Conservation (phyloP, 2,113 vertebrate species). For the Heterotis niloticus region DNA sequence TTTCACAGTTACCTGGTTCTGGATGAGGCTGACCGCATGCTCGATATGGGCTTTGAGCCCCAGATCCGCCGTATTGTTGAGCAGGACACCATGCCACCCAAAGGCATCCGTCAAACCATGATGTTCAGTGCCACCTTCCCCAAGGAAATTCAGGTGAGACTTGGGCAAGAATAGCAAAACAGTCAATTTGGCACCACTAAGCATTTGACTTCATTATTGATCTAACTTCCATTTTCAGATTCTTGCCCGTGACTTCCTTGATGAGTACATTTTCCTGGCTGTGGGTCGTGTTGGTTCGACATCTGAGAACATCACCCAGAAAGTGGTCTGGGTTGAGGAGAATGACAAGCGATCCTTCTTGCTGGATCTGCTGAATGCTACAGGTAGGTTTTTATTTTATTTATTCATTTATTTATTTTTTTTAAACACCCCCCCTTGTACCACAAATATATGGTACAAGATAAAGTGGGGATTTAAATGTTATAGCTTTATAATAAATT, state of each 20-base stretch:
- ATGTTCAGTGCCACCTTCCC: slow-evolving; percentile 99
- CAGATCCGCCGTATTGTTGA: slow-evolving; percentile 96
- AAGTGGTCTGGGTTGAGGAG: slow-evolving; percentile 98
- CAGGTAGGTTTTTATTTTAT: slow-evolving; percentile 68
- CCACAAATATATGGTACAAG: background rate
- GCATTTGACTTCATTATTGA: background rate
- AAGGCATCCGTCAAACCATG: slow-evolving; percentile 91
- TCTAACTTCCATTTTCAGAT: slow-evolving; percentile 64
- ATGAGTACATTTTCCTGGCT: slow-evolving; percentile 96
- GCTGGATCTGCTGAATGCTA: slow-evolving; percentile 92
- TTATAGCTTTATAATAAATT: no score
- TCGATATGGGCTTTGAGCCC: slow-evolving; percentile 98
- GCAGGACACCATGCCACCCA: slow-evolving; percentile 94
- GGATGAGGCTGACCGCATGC: slow-evolving; percentile 95
- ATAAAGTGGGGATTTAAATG: background rate
- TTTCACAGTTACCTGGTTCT: slow-evolving; percentile 81
- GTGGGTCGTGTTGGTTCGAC: slow-evolving; percentile 96
- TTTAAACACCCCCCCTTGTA: no score
- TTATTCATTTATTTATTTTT: no score
- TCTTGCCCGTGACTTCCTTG: slow-evolving; percentile 94
- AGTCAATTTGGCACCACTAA: background rate
- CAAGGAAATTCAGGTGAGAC: slow-evolving; percentile 92
- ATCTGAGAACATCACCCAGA: slow-evolving; percentile 98
- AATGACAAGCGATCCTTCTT: slow-evolving; percentile 94
- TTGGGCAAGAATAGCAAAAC: background rate